Evolutionary conservation across 2,797 vertebrate genomes (phyloP).

Genomic region (Lutjanus campechanus): DNA sequence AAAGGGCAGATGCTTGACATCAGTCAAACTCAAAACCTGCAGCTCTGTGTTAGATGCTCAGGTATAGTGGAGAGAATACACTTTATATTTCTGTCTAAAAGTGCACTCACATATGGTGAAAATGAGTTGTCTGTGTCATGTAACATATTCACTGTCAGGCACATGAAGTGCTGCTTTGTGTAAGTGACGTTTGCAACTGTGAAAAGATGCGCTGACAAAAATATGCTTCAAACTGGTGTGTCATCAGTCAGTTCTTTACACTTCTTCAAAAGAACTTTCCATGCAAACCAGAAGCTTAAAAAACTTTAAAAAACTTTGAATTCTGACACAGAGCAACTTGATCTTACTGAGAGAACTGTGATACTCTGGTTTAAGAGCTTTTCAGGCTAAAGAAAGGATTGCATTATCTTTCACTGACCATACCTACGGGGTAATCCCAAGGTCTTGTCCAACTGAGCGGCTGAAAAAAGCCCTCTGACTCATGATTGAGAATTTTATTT

Average conservation of each 20-base stretch:
- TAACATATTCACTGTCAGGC: slow-evolving; percentile 28
- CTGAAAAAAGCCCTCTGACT: slow-evolving; percentile 10
- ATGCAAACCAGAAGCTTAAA: slow-evolving; percentile 12
- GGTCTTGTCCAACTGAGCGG: slow-evolving; percentile 14
- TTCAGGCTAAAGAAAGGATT: neutral
- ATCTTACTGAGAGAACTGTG: neutral
- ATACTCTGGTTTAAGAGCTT: slow-evolving; percentile 22
- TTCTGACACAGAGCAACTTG: slow-evolving; percentile 14
- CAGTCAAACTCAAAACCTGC: slow-evolving; percentile 13
- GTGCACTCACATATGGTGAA: neutral
- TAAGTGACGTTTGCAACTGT: slow-evolving; percentile 38
- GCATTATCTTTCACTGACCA: slow-evolving; percentile 50
- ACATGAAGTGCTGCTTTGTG: slow-evolving; percentile 35
- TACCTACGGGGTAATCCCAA: slow-evolving; percentile 27
- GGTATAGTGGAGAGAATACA: neutral
- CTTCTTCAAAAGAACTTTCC: slow-evolving; percentile 31
- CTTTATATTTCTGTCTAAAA: slow-evolving; percentile 27
- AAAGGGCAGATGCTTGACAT: slow-evolving; percentile 8
- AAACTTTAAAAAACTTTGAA: neutral
- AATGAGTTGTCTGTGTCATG: slow-evolving; percentile 18
- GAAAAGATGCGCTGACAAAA: slow-evolving; percentile 46
- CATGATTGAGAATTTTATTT: slow-evolving; percentile 11
- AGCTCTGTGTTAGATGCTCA: neutral
- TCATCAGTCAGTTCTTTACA: slow-evolving; percentile 48
- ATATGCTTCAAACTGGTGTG: slow-evolving; percentile 49